Evolutionary conservation across 2,888 invertebrate genomes (phyloP), one percentile per base, ranked within the genome.

Genomic region (Sminthurinus aureus): DNA sequence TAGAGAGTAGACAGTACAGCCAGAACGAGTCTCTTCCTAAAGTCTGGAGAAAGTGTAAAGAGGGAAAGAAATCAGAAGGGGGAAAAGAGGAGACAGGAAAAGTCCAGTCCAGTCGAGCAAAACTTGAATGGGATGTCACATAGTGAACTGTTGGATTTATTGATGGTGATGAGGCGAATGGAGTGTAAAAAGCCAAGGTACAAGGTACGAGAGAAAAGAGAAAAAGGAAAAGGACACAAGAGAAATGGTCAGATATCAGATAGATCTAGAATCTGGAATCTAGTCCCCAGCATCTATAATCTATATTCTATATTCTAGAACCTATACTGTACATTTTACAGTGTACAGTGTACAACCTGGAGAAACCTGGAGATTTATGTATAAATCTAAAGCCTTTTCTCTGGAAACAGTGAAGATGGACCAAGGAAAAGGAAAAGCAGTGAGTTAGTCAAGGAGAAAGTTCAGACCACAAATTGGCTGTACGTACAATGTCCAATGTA

Each of bases 121-220:
- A 13, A 38, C 58, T 11, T 18, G 15, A 58, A 58, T 24, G 71
- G 71, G 71, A 71, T 24, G 71, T 71, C 71, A 26, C 26, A 26
- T 12, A 24, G 69, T n/a, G n/a, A n/a, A 13, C 22, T 71, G 71
- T 22, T 24, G 24, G 26, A 71, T 71, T 71, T 71, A 71, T 71
- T 71, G 71, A 71, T 71, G 71, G 71, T 71, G 71, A 71, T 71
- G 71, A 71, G 71, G 71, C 20, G 71, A 26, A 22, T 71, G 13
- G 71, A 71, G 24, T 71, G 22, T 26, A 20, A 22, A 71, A 71
- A 71, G 67, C 67, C 67, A 67, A 67, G 67, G 67, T 67, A 67
- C 2, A 67, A 67, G 3, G 12, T 24, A 24, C 6, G 1, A 0
- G n/a, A 69, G 2, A 18, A 0, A 69, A 69, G 2, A 3, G 8